A percentile compares a stretch with the other conserved stretches of the same genome.
Conservation (phyloP, 2,888 invertebrate species). For the Eupithecia inturbata region DNA sequence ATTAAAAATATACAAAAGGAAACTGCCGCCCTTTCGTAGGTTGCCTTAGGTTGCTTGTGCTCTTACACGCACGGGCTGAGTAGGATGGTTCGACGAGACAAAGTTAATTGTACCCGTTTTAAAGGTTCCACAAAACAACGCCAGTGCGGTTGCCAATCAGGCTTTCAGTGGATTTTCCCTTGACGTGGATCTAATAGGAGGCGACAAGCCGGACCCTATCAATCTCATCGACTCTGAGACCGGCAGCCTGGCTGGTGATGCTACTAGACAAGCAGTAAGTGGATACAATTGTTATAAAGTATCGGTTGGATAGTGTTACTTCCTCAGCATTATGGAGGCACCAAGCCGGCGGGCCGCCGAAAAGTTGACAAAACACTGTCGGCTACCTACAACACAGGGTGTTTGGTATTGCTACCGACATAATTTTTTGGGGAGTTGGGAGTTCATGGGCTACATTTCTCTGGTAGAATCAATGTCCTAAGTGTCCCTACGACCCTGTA, state of each 20-base stretch:
- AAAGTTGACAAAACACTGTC: too few species aligned
- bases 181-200: conserved; percentile 55
- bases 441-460: too few species aligned
- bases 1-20: neutral
- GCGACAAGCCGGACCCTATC: conserved; percentile 64
- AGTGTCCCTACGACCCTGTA: too few species aligned
- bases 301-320: neutral
- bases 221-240: conserved; percentile 72
- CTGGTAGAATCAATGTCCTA: too few species aligned
- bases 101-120: conserved; percentile 12
- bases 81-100: neutral
- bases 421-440: too few species aligned
- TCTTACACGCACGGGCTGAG: neutral
- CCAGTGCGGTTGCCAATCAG: conserved; percentile 60
- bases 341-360: too few species aligned
- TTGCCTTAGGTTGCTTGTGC: too few species aligned
- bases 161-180: conserved; percentile 75
- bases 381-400: too few species aligned
- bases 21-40: neutral
- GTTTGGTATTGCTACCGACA: too few species aligned
- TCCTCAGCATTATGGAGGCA: neutral
- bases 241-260: conserved; percentile 59
- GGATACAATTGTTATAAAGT: neutral
- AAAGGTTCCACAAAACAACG: conserved; percentile 50
- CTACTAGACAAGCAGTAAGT: conserved; percentile 65